Evolutionary conservation across 2,113 vertebrate species (phyloP).

Genomic region (Propithecus coquereli): DNA sequence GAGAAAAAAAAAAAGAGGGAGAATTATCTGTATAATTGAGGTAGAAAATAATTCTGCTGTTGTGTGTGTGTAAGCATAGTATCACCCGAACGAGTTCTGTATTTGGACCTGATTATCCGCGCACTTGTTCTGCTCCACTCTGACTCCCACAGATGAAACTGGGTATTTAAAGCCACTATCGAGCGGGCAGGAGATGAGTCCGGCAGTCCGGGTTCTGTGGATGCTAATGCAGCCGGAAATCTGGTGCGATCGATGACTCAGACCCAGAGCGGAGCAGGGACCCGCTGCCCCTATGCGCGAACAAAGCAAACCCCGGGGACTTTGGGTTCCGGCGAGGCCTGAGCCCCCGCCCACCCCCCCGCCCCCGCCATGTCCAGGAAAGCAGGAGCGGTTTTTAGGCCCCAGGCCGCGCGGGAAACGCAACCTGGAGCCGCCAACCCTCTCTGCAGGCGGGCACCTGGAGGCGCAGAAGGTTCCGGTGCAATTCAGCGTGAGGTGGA

Average conservation of each 20-base stretch:
- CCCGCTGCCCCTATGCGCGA: neutral
- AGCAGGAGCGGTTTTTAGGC: neutral
- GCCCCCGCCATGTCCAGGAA: neutral
- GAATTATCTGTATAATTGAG: neutral
- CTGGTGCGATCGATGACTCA: neutral
- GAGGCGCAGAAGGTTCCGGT: neutral
- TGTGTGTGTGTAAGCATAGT: neutral
- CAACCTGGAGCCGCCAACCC: neutral
- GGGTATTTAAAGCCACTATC: neutral
- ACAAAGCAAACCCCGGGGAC: conserved; percentile 61
- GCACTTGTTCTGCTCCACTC: neutral
- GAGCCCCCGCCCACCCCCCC: neutral
- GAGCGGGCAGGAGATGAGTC: neutral
- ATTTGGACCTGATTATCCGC: neutral
- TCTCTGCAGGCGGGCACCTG: neutral
- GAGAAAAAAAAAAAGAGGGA: neutral
- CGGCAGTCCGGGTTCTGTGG: neutral
- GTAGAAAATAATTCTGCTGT: neutral
- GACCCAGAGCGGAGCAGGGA: neutral
- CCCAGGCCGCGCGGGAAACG: neutral
- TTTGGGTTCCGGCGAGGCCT: neutral
- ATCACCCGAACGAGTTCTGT: neutral
- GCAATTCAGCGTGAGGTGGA: neutral
- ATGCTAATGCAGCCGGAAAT: conserved; percentile 49
- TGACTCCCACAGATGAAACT: neutral